These are phyloP conservation scores for Labrus mixtus DNA, from an alignment of 2,113 vertebrate genomes.

Conservation along the genomic window DNA sequence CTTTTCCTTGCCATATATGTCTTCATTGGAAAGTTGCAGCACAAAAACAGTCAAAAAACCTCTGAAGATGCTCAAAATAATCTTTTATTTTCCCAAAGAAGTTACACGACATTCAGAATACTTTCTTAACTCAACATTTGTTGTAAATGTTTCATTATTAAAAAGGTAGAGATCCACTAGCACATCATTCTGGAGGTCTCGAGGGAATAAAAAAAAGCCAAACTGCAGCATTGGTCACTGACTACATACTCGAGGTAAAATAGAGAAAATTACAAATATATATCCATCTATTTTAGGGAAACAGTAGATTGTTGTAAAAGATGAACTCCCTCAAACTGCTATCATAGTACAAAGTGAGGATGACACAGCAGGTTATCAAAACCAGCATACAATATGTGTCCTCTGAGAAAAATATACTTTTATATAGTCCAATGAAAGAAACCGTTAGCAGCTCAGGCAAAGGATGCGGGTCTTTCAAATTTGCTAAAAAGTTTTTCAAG, in stretches of 20 bases:
- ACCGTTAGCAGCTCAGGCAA: conserved; percentile 62
- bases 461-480: conserved; percentile 64
- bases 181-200: conserved; percentile 43
- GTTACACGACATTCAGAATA: conserved; percentile 74
- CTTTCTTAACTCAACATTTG: conserved; percentile 54
- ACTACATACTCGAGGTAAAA: conserved; percentile 70
- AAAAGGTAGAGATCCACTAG: conserved; percentile 50
- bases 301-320: conserved; percentile 69
- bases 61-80: conserved; percentile 42
- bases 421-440: conserved; percentile 30
- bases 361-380: conserved; percentile 17
- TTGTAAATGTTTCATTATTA: conserved; percentile 69
- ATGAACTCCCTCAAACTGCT: conserved; percentile 60
- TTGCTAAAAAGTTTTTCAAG: conserved; percentile 52
- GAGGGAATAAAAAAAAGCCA: conserved; percentile 54
- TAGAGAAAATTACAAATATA: conserved; percentile 81
- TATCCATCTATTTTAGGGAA: conserved; percentile 73
- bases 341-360: conserved; percentile 60
- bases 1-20: not conserved
- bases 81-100: conserved; percentile 66
- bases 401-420: conserved; percentile 62
- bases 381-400: conserved; percentile 22
- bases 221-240: conserved; percentile 60
- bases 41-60: not conserved
- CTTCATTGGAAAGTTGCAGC: not conserved